Conservation (phyloP, 2,888 invertebrate species). For the Ectemnius lituratus region DNA sequence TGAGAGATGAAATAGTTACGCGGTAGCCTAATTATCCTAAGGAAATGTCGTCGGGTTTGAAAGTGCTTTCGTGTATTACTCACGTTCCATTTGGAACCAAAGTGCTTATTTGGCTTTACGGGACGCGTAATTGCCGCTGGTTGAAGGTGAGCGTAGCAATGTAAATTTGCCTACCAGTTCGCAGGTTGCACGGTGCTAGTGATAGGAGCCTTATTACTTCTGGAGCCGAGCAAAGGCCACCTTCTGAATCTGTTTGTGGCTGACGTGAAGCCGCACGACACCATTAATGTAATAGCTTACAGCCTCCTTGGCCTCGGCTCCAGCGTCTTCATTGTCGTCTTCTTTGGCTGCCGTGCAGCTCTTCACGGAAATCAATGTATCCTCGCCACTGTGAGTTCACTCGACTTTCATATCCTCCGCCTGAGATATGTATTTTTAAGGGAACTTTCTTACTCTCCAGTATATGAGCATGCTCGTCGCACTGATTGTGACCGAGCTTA, state of each 20-base stretch:
- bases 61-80: too few species aligned
- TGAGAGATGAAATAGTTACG: too few species aligned
- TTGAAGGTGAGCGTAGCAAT: not conserved
- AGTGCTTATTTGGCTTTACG: not conserved
- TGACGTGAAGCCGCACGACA: constrained; percentile 76
- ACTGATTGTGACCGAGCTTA: constrained; percentile 77
- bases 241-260: constrained; percentile 79
- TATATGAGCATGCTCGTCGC: constrained; percentile 78
- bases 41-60: too few species aligned
- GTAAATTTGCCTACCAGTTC: constrained; percentile 72
- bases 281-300: constrained; percentile 79
- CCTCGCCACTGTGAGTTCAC: constrained; percentile 59
- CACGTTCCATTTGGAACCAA: too few species aligned
- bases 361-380: constrained; percentile 78
- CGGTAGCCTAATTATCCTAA: too few species aligned
- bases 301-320: constrained; percentile 79
- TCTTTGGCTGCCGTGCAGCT: constrained; percentile 81
- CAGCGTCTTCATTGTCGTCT: constrained; percentile 79
- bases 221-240: constrained; percentile 79
- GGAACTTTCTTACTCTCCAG: constrained; percentile 62
- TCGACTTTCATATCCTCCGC: not conserved
- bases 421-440: not conserved
- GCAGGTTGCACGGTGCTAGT: constrained; percentile 80
- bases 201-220: constrained; percentile 79
- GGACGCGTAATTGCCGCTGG: not conserved